A percentile compares a stretch with the other conserved stretches of the same genome.
These are phyloP conservation scores for Rotaria sp. DNA, from an alignment of 2,888 invertebrate genomes.

Conservation along the genomic window DNA sequence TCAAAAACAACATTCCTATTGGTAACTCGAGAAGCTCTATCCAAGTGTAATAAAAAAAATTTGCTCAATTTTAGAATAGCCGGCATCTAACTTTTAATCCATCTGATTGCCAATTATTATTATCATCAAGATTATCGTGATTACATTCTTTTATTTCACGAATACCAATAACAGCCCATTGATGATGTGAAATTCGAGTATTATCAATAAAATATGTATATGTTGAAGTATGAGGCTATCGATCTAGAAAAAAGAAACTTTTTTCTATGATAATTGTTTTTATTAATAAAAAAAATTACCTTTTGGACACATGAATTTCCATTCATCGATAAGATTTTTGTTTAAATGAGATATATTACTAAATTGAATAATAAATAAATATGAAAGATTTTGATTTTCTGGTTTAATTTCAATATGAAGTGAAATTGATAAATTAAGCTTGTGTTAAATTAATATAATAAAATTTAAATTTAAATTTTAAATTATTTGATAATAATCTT, in stretches of 20 bases:
- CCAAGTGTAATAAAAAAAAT: too few species aligned
- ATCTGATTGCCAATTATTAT: background rate
- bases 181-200: background rate
- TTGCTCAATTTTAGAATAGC: too few species aligned
- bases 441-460: slow-evolving; percentile 4
- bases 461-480: background rate
- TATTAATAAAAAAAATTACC: background rate
- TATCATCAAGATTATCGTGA: background rate
- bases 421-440: background rate
- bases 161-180: slow-evolving; percentile 1
- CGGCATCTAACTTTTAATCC: slow-evolving; percentile 39
- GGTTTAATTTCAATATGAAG: background rate
- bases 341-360: background rate
- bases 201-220: background rate
- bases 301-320: background rate
- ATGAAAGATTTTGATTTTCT: background rate
- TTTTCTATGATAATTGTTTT: too few species aligned
- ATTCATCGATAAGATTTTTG: background rate
- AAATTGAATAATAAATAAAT: background rate
- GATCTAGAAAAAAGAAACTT: background rate
- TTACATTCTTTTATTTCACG: background rate
- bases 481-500: background rate
- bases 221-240: background rate
- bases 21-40: too few species aligned
- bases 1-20: too few species aligned